Conservation (phyloP, 1,140 invertebrate genomes). For the Pteromalus puparum region DNA sequence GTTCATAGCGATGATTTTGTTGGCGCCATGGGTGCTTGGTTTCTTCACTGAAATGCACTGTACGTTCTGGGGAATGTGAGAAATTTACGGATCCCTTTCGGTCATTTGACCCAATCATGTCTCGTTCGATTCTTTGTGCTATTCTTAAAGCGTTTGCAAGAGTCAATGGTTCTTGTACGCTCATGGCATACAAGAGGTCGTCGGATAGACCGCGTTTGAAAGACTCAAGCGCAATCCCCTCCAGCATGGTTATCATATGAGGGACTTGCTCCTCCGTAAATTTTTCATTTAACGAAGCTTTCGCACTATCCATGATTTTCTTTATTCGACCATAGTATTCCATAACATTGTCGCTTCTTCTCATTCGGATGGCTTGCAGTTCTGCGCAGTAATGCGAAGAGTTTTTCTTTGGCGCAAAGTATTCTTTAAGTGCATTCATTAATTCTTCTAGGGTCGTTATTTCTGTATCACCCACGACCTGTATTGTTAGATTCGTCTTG, state of each 20-base stretch:
- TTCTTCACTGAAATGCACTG: no score
- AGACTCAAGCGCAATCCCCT: background rate
- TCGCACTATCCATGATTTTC: background rate
- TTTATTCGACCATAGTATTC: background rate
- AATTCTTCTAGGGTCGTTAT: background rate
- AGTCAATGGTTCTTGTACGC: background rate
- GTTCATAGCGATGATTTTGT: no score
- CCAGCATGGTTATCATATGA: background rate
- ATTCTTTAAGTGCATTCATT: background rate
- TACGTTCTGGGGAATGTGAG: no score
- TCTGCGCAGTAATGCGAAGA: background rate
- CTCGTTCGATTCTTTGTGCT: background rate
- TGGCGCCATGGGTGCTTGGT: no score
- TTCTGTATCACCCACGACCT: no score
- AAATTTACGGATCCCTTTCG: no score
- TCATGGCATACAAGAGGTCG: background rate
- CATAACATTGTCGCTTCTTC: background rate
- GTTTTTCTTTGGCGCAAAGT: background rate
- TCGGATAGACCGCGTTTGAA: background rate
- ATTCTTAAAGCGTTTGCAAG: background rate
- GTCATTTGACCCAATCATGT: no score
- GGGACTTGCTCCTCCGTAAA: background rate
- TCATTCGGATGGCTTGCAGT: background rate
- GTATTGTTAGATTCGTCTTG: no score
- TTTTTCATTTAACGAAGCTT: background rate